Evolutionary conservation across 2,113 vertebrate species (phyloP), one percentile per base, ranked within the genome.

Genomic region (Epinephelus lanceolatus): DNA sequence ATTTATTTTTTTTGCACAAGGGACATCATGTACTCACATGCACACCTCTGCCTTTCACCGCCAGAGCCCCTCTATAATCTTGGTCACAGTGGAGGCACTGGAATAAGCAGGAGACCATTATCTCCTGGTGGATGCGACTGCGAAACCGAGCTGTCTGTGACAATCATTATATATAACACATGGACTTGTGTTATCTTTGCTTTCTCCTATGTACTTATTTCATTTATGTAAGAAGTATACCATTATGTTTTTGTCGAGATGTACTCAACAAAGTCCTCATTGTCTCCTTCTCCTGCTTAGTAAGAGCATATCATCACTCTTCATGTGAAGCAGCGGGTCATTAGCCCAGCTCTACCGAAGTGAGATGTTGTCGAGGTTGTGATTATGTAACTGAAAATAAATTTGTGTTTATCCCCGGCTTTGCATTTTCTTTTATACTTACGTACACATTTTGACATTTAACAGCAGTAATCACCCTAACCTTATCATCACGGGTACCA

Each of bases 331-430:
- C 45, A 66, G 71, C 33, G 2, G 5, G 21, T 53, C 6, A 2
- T 49, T 40, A 52, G 40, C 21, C 18, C 7, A 55, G 18, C 59
- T 45, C 79, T 21, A 83, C 27, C 51, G 59, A 80, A 49, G 40
- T 78, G 23, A 71, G 25, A 61, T 67, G 42, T 86, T 37, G 69
- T 42, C 51, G 73, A 83, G 76, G 49, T 65, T 78, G 66, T 84
- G 33, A 76, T 83, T 56, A 75, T 89, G 63, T 80, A 86, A 63
- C 56, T 81, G 57, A 75, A 87, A 92, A 91, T 91, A 92, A 92
- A 93, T 69, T 21, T 72, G 45, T 80, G 80, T 84, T 73, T 80
- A 88, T 80, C 69, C 67, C 10, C 21, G n/a, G 19, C 3, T 63
- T 72, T 76, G 9, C 6, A 6, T 84, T 47, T 65, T 53, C 27